phyloP scores from a whole-genome alignment of 2,113 vertebrate species.

The Myotis davidii region DNA sequence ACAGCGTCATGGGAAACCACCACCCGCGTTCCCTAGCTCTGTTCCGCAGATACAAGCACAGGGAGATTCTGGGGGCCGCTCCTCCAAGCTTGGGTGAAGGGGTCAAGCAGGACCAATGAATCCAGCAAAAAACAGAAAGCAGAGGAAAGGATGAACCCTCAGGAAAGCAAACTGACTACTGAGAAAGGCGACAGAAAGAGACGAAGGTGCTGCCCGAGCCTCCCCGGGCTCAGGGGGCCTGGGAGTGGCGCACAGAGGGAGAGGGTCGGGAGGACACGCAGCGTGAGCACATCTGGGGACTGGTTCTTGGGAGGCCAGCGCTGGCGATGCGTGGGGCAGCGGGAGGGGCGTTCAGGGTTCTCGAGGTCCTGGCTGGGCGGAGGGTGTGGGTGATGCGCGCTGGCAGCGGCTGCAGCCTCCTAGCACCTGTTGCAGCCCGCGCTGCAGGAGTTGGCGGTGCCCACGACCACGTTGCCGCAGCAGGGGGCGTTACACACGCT shows the following conservation, averaged over 20 bases:
- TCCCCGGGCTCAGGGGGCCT: fast-evolving
- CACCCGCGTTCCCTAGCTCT: neutral
- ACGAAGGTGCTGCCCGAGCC: neutral
- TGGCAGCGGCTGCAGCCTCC: neutral
- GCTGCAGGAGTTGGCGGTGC: constrained; percentile 54
- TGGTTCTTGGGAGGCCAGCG: too few species aligned
- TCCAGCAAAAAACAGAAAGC: constrained; percentile 41
- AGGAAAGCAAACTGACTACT: neutral
- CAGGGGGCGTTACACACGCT: constrained; percentile 56
- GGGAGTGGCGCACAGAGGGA: neutral
- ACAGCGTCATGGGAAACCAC: neutral
- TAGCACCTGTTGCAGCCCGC: constrained; percentile 61
- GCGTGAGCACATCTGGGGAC: neutral
- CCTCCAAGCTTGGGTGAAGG: neutral
- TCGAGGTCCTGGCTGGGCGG: neutral
- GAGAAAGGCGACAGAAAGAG: constrained; percentile 24
- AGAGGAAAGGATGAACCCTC: neutral
- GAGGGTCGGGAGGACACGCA: neutral
- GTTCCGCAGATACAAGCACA: neutral
- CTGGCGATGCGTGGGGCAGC: fast-evolving
- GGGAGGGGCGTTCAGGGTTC: neutral
- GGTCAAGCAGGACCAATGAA: neutral
- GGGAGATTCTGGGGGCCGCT: neutral
- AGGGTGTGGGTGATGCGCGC: neutral
- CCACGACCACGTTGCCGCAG: constrained; percentile 59